Conservation (phyloP, 2,888 invertebrate genomes). For the Orchestes rusci region DNA sequence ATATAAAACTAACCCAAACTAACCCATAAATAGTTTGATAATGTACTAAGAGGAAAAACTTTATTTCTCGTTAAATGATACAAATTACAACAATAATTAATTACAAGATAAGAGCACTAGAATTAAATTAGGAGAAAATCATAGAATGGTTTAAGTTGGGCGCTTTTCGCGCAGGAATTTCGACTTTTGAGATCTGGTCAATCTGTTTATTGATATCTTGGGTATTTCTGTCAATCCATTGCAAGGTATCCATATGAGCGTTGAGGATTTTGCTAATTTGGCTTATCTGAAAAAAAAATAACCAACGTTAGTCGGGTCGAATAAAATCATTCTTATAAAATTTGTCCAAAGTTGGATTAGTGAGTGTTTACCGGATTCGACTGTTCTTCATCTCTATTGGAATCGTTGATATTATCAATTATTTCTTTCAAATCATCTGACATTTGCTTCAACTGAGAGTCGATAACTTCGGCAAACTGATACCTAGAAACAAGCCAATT, state of each 20-base stretch:
- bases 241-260: conserved; percentile 92
- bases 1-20: too few relatives aligned
- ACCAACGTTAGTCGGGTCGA: too few relatives aligned
- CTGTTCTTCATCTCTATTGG: conserved; percentile 73
- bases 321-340: not conserved
- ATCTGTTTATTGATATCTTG: conserved; percentile 68
- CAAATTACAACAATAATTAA: too few relatives aligned
- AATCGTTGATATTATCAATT: conserved; percentile 87
- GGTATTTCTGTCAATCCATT: conserved; percentile 88
- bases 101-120: too few relatives aligned
- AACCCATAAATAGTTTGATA: too few relatives aligned
- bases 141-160: not conserved
- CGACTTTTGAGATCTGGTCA: conserved; percentile 75
- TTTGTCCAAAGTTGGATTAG: not conserved
- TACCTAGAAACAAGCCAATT: conserved; percentile 51
- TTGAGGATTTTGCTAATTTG: conserved; percentile 91
- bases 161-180: conserved; percentile 33
- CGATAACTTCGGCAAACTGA: conserved; percentile 80
- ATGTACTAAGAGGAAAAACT: too few relatives aligned
- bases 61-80: too few relatives aligned
- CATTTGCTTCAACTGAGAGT: conserved; percentile 90
- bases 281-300: conserved; percentile 63
- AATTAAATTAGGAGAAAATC: too few relatives aligned
- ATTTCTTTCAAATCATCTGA: conserved; percentile 92
- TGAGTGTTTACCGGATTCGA: conserved; percentile 71